Evolutionary conservation across 2,797 vertebrate species (phyloP), one percentile per base, ranked within the genome.

Genomic region (Crenuchus spilurus): DNA sequence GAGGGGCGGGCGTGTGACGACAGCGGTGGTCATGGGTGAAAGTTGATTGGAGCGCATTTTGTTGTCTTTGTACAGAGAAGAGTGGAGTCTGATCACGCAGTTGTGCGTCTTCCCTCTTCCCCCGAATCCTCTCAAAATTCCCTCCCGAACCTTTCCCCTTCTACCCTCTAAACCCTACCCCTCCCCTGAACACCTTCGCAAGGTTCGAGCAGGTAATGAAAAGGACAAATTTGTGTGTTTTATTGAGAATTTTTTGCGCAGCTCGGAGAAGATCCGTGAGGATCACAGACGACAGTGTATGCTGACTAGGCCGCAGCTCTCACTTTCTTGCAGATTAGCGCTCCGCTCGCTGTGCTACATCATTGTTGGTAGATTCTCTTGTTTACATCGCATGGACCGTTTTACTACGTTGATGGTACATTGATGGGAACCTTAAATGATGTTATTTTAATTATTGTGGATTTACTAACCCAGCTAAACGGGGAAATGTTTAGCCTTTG

Each of bases 41-140:
- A 92, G 92, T 89, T 92, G 90, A 91, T 83, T 44, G 79, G 80
- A 83, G 85, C 84, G 79, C 76, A 71, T 82, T 78, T 80, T 85
- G 86, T 87, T 85, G 88, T 92, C 91, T 93, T 92, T 93, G 87
- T 84, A 63, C 64, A 39, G 86, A 84, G 87, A 75, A 93, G 93
- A 93, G 91, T 92, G 92, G 90, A 93, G 91, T 90, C 88, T 81
- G 87, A 92, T 88, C 89, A 83, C 87, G 83, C 77, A 87, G 86
- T 86, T 75, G 84, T 72, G 87, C 90, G 89, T 90, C 89, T 92
- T 93, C 93, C 93, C 93, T 94, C 88, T 93, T 94, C 93, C 93
- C 52, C 92, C 93, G 90, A 88, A 88, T 93, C 92, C 93, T 93
- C 75, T 92, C 75, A 87, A 88, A 92, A 93, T 85, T 93, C 84